These are phyloP conservation scores for Leucoptera coffeella DNA, from an alignment of 2,888 invertebrate genomes.

Conservation along the genomic window DNA sequence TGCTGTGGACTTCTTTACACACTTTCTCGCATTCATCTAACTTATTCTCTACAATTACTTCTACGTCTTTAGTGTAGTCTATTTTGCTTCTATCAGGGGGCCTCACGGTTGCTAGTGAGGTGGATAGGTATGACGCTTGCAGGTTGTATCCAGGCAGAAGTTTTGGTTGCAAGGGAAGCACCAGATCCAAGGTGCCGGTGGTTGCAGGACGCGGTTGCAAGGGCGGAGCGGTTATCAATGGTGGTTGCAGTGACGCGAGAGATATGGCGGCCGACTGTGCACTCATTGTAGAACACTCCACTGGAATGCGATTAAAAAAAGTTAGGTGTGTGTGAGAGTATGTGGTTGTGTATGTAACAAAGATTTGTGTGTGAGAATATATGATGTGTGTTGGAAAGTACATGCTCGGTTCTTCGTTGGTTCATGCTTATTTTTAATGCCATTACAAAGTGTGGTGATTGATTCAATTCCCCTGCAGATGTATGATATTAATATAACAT, in stretches of 20 bases:
- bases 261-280: slow-evolving; percentile 40
- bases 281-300: slow-evolving; percentile 49
- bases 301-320: slow-evolving; percentile 35
- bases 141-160: slow-evolving; percentile 54
- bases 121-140: slow-evolving; percentile 40
- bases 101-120: slow-evolving; percentile 43
- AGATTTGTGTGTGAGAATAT: neutral
- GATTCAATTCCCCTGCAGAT: too few relatives aligned
- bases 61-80: slow-evolving; percentile 21
- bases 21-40: slow-evolving; percentile 16
- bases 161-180: slow-evolving; percentile 68
- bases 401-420: too few relatives aligned
- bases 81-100: slow-evolving; percentile 18
- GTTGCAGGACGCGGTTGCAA: slow-evolving; percentile 66
- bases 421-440: too few relatives aligned
- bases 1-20: neutral
- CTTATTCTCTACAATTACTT: slow-evolving; percentile 31
- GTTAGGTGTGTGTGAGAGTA: neutral
- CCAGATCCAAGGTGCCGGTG: slow-evolving; percentile 61
- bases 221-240: slow-evolving; percentile 50
- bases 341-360: slow-evolving; percentile 3
- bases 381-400: neutral
- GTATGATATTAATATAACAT: too few relatives aligned
- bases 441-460: too few relatives aligned
- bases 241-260: slow-evolving; percentile 47